A percentile compares a stretch with the other conserved stretches of the same genome.
These are phyloP conservation scores for Drosophila antonietae DNA, from an alignment of 2,888 invertebrate species.

Conservation along the genomic window DNA sequence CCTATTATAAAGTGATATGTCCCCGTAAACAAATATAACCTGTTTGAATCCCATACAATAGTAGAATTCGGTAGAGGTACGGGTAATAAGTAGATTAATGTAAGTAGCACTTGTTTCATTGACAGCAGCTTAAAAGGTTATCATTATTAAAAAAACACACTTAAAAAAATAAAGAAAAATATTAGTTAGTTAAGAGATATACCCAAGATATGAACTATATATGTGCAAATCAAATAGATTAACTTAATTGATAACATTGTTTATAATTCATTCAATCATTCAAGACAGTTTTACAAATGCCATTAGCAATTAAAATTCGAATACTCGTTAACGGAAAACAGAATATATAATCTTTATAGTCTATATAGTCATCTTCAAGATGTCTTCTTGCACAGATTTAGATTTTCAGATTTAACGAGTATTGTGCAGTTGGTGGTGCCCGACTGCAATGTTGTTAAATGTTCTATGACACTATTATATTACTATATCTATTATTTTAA, in stretches of 20 bases:
- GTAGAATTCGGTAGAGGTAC: conserved; percentile 2
- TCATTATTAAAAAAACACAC: background rate
- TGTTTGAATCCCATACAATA: conserved; percentile 20
- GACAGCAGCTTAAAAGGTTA: background rate
- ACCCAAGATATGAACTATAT: background rate
- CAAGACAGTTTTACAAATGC: background rate
- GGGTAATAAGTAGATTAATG: background rate
- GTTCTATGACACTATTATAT: background rate
- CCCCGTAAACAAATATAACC: conserved; percentile 25
- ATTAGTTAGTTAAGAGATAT: too few species aligned
- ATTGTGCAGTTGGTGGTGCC: background rate
- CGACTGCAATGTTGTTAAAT: background rate
- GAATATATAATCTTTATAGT: too few species aligned
- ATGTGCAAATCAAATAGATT: background rate
- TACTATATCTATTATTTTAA: too few species aligned
- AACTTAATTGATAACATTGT: background rate
- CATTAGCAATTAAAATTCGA: too few species aligned
- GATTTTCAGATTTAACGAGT: background rate
- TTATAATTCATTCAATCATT: background rate
- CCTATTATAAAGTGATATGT: conserved; percentile 7
- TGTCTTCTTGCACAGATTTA: too few species aligned
- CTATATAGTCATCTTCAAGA: too few species aligned
- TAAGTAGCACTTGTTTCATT: conserved; percentile 2
- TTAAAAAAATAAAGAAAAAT: background rate
- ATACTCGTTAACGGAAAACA: too few species aligned